A percentile compares a stretch with the other conserved stretches of the same genome.
These are phyloP conservation scores for Apis laboriosa DNA, from an alignment of 1,140 invertebrate genomes.

Conservation along the genomic window DNA sequence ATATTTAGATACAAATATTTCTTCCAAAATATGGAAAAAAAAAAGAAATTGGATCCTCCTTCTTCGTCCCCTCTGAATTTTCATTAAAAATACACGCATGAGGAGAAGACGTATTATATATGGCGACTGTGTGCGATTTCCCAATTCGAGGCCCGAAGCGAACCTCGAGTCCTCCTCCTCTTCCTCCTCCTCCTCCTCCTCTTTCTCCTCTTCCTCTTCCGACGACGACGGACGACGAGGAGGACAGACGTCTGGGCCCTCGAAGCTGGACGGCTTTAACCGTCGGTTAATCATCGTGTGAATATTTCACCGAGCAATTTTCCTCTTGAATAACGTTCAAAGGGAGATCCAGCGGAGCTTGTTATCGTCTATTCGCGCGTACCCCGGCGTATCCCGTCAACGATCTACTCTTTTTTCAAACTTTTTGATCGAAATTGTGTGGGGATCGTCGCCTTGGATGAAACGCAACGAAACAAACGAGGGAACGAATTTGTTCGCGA, in stretches of 20 bases:
- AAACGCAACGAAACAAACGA: too few relatives aligned
- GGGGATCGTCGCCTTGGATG: too few relatives aligned
- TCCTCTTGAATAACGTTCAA: constrained; percentile 53
- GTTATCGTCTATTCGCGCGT: neutral
- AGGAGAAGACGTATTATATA: too few relatives aligned
- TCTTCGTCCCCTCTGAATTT: neutral
- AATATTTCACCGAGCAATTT: constrained; percentile 74
- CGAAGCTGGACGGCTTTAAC: constrained; percentile 12
- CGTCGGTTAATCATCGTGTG: constrained; percentile 67
- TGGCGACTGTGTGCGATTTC: neutral
- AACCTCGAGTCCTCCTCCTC: too few relatives aligned
- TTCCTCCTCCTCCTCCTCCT: too few relatives aligned
- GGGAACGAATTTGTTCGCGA: too few relatives aligned
- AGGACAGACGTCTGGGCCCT: neutral
- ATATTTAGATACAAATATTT: too few relatives aligned
- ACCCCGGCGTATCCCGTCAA: neutral
- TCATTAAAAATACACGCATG: neutral
- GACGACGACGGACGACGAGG: too few relatives aligned
- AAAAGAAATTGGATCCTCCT: neutral
- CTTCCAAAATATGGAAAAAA: too few relatives aligned
- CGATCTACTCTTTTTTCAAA: neutral
- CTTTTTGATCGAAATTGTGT: neutral
- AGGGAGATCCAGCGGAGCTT: neutral
- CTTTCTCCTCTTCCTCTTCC: too few relatives aligned
- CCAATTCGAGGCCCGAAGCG: neutral